Evolutionary conservation across 30 jellyfish, hydroid and myxozoan genomes (phyloP).

Genomic region (Chrysaora quinquecirrha): DNA sequence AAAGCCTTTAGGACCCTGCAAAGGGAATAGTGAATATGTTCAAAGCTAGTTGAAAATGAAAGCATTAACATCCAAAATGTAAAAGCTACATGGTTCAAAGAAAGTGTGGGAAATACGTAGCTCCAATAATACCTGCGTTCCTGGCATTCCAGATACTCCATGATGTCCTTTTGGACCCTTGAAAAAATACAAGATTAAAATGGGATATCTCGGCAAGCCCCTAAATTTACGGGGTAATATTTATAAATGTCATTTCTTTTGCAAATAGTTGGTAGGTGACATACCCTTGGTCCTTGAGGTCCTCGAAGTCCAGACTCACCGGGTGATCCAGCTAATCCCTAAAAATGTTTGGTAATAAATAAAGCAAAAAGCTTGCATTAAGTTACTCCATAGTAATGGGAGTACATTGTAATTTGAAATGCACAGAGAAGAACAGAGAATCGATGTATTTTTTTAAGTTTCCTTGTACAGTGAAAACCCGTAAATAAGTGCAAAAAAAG

Average conservation of each 20-base stretch:
- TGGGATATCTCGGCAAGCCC: too few relatives aligned
- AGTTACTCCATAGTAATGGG: too few relatives aligned
- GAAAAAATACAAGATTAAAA: too few relatives aligned
- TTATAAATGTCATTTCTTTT: too few relatives aligned
- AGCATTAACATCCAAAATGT: background rate
- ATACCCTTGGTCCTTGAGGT: conserved; percentile 56
- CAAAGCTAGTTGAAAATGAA: background rate
- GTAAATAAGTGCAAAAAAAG: too few relatives aligned
- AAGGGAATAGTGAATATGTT: background rate
- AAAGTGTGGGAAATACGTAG: background rate
- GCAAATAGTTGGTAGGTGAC: too few relatives aligned
- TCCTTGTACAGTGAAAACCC: too few relatives aligned
- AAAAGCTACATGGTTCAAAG: background rate
- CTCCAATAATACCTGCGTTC: conserved; percentile 59
- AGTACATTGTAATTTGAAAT: too few relatives aligned
- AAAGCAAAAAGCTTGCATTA: too few relatives aligned
- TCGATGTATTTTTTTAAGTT: too few relatives aligned
- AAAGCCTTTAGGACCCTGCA: conserved; percentile 47
- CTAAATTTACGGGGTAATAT: background rate
- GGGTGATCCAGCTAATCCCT: conserved; percentile 69
- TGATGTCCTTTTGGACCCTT: conserved; percentile 77
- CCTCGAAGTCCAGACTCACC: conserved; percentile 60
- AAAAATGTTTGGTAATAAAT: too few relatives aligned
- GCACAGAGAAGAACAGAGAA: too few relatives aligned
- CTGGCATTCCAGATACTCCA: conserved; percentile 40